A percentile compares a stretch with the other conserved stretches of the same genome.
These are phyloP conservation scores for Heterotis niloticus DNA, from an alignment of 2,113 vertebrate genomes.

Conservation along the genomic window DNA sequence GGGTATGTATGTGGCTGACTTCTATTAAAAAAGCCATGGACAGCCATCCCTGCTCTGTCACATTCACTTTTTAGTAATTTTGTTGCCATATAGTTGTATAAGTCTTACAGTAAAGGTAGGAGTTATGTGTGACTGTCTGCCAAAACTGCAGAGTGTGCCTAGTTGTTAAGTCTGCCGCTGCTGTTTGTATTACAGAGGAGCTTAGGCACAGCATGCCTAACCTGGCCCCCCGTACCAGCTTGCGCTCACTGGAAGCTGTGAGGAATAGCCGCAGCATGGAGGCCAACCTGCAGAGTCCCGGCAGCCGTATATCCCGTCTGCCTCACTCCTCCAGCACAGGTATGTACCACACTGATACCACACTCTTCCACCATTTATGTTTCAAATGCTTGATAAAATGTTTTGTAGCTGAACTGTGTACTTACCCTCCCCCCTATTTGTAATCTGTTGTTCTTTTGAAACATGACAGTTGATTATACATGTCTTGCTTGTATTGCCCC, in stretches of 20 bases:
- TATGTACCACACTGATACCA: background rate
- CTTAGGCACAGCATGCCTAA: slow-evolving; percentile 88
- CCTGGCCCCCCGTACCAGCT: slow-evolving; percentile 77
- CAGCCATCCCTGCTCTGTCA: background rate
- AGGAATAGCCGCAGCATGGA: slow-evolving; percentile 86
- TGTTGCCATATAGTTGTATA: too few relatives aligned
- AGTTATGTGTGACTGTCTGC: background rate
- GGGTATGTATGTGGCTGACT: slow-evolving; percentile 54
- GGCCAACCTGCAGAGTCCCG: slow-evolving; percentile 83
- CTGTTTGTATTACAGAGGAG: slow-evolving; percentile 71
- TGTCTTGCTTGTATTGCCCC: too few relatives aligned
- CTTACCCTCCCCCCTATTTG: too few relatives aligned
- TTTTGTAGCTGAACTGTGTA: too few relatives aligned
- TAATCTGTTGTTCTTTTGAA: too few relatives aligned
- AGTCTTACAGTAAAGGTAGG: too few relatives aligned
- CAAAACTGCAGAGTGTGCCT: background rate
- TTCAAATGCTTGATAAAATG: too few relatives aligned
- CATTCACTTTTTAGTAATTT: background rate
- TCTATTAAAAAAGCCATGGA: background rate
- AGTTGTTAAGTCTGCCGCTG: background rate
- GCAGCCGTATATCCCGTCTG: slow-evolving; percentile 77
- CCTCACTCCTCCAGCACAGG: slow-evolving; percentile 66
- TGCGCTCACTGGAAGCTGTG: slow-evolving; percentile 76
- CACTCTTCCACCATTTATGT: too few relatives aligned
- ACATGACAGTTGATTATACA: too few relatives aligned